These are phyloP conservation scores for Pyrgilauda ruficollis DNA, from an alignment of 2,113 vertebrate genomes.

Conservation along the genomic window DNA sequence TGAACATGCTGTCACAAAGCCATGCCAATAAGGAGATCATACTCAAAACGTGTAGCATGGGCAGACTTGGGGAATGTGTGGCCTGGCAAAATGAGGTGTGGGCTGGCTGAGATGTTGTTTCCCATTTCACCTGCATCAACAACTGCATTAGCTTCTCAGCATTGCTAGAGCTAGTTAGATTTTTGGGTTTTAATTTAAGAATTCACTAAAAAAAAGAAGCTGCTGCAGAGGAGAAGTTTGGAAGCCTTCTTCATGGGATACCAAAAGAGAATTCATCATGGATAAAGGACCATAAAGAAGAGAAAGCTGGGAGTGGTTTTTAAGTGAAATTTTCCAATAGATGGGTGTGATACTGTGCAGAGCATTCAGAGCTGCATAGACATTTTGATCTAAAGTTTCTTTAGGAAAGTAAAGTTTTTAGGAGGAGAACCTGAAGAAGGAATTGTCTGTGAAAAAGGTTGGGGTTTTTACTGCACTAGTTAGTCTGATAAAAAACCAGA, in stretches of 20 bases:
- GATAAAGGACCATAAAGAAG: background rate
- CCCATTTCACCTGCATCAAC: background rate
- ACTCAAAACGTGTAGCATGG: fast-evolving
- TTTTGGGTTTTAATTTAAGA: background rate
- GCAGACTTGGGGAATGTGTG: background rate
- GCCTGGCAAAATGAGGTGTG: background rate
- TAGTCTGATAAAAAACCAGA: background rate
- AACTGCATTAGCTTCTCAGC: background rate
- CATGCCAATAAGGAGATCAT: background rate
- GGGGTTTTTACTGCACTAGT: background rate
- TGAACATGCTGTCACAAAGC: background rate
- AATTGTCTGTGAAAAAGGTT: background rate
- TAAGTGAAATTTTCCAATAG: background rate
- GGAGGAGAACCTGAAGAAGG: background rate
- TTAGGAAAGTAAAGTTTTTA: background rate
- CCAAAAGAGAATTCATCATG: background rate
- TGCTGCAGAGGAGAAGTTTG: background rate
- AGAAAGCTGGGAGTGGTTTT: background rate
- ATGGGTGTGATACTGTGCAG: background rate
- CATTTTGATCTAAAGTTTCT: background rate
- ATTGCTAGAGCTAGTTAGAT: background rate
- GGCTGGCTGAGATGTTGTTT: background rate
- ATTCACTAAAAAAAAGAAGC: background rate
- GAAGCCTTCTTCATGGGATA: background rate
- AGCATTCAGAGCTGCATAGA: background rate